Conservation (phyloP, 30 jellyfish, hydroid and myxozoan species). For the Phacellophora camtschatica region DNA sequence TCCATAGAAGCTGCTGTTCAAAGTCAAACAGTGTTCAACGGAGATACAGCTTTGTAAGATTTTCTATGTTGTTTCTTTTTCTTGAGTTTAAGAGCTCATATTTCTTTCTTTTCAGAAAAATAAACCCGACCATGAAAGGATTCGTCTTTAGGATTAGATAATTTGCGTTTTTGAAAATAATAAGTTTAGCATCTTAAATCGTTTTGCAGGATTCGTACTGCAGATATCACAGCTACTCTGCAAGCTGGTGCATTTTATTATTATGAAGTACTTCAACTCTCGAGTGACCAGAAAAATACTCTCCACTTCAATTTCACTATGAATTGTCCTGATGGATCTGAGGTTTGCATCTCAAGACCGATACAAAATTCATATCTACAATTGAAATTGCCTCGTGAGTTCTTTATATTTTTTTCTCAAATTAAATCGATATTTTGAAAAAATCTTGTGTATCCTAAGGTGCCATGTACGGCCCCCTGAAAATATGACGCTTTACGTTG, state of each 20-base stretch:
- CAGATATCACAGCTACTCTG: slow-evolving; percentile 21
- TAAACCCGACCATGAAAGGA: too few species aligned
- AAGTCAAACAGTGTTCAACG: slow-evolving; percentile 21
- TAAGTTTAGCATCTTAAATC: too few species aligned
- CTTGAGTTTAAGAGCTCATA: not conserved
- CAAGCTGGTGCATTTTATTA: slow-evolving; percentile 75
- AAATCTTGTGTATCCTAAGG: too few species aligned
- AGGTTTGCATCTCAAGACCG: slow-evolving; percentile 38
- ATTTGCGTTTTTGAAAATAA: too few species aligned
- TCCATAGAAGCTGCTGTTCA: slow-evolving; percentile 39
- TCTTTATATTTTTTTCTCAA: not conserved
- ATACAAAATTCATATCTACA: slow-evolving; percentile 47
- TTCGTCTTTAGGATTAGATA: too few species aligned
- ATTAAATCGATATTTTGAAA: too few species aligned
- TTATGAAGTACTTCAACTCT: slow-evolving; percentile 71
- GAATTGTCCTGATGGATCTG: slow-evolving; percentile 52
- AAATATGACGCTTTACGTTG: too few species aligned
- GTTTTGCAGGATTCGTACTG: slow-evolving; percentile 32
- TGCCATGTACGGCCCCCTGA: too few species aligned
- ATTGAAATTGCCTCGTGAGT: slow-evolving; percentile 76
- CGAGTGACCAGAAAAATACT: slow-evolving; percentile 51
- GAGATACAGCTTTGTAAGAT: slow-evolving; percentile 59
- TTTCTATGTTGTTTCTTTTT: not conserved
- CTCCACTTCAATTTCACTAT: slow-evolving; percentile 51
- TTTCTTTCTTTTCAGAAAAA: too few species aligned